phyloP scores from a whole-genome alignment of 2,797 vertebrate genomes.

The Danio albolineatus region DNA sequence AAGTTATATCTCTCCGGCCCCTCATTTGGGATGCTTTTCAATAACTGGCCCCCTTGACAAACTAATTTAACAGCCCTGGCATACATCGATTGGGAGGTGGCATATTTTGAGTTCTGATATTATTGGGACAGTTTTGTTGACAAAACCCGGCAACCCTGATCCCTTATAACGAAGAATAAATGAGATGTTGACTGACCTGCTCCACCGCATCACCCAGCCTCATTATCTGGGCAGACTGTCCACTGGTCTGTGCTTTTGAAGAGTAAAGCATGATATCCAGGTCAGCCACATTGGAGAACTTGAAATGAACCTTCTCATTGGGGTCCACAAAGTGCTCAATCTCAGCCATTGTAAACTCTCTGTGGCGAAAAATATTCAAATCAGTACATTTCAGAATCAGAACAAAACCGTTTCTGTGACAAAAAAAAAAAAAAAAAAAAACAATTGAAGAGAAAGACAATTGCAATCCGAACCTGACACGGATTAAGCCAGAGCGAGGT shows the following conservation, averaged over 20 bases:
- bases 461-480: conserved; percentile 86
- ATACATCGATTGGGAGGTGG: too few species aligned
- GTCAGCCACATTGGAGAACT: conserved; percentile 90
- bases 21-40: too few species aligned
- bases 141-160: too few species aligned
- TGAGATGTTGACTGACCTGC: conserved; percentile 78
- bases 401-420: neutral
- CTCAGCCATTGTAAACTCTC: conserved; percentile 99
- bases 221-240: conserved; percentile 92
- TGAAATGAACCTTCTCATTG: conserved; percentile 92
- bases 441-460: too few species aligned
- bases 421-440: too few species aligned
- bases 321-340: conserved; percentile 99
- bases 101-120: too few species aligned
- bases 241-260: conserved; percentile 94
- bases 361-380: conserved; percentile 59
- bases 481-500: conserved; percentile 95
- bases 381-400: neutral
- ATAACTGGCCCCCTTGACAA: too few species aligned
- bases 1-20: too few species aligned
- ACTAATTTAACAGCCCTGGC: too few species aligned
- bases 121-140: too few species aligned
- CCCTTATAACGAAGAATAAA: neutral
- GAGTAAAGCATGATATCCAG: conserved; percentile 91
- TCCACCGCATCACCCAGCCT: conserved; percentile 93